phyloP scores from a whole-genome alignment of 2,113 vertebrate genomes.

The Sarotherodon lohbergeri region DNA sequence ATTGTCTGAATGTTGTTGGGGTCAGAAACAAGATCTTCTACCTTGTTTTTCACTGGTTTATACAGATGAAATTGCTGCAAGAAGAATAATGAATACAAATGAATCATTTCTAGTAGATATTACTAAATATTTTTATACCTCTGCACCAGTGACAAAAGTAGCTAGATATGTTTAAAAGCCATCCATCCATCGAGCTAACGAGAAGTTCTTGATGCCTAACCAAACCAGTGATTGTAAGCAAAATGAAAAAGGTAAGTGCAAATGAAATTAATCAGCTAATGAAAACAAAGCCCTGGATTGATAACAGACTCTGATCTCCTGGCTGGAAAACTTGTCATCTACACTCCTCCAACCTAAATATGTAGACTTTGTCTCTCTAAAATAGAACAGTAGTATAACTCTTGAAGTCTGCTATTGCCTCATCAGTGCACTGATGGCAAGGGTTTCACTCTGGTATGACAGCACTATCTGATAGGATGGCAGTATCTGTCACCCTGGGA shows the following conservation, averaged over 20 bases:
- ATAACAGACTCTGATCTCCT: neutral
- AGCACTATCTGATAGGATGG: neutral
- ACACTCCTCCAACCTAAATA: neutral
- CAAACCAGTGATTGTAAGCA: neutral
- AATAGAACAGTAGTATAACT: neutral
- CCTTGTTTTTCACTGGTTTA: neutral
- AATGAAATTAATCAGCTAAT: neutral
- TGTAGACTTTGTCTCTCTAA: neutral
- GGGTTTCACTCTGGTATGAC: neutral
- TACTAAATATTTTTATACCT: neutral
- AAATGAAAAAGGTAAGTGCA: neutral
- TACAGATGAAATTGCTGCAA: neutral
- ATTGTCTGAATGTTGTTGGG: neutral
- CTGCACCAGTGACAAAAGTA: neutral
- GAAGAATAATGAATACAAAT: neutral
- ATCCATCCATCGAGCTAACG: neutral
- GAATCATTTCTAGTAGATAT: neutral
- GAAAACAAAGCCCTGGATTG: neutral
- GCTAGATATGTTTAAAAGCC: neutral
- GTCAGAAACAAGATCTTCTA: neutral
- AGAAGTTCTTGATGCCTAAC: neutral
- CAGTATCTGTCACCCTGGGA: neutral
- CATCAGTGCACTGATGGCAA: neutral
- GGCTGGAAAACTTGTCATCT: neutral
- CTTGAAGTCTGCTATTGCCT: neutral